Evolutionary conservation across 2,888 invertebrate genomes (phyloP), one percentile per base, ranked within the genome.

Genomic region (Tromatobia lineatoria): DNA sequence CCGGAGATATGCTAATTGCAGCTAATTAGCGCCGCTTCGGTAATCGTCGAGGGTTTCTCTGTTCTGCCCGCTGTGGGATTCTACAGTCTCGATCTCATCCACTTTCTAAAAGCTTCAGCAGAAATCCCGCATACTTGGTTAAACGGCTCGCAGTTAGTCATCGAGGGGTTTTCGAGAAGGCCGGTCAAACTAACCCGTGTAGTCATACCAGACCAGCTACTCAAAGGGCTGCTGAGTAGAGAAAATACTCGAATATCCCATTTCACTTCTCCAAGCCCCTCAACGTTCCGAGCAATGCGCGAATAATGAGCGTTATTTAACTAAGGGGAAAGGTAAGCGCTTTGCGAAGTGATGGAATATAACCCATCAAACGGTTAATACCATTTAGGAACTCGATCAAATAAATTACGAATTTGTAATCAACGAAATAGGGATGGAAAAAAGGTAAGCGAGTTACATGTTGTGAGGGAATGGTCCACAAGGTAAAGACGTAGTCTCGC

Each of bases 21-120:
- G 47, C 52, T 83, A 81, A 85, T 84, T 81, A 81, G 83, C 67
- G 70, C 61, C 69, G 80, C 76, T 83, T 50, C 34, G 80, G 67
- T 73, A 83, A 85, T 84, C 74, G 50, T 64, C 67, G 61, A 80
- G 76, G 75, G 66, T 76, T 61, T 76, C 38, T 3, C 54, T 23
- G 13, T 69, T 50, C 52, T 34, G 45, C 13, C 20, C 25, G 7
- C 47, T 34, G 1, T 20, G 34, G 23, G 50, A n/a, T 50, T 50
- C 50, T 18, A 50, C 59, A 52, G 50, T 23, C 54, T 8, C 42
- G 64, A 42, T 61, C 38, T 80, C 69, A 29, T 75, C 25, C 42
- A 54, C n/a, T 76, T 64, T 67, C 81, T 45, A 20, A 59, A 25
- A 71, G 76, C 64, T 64, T 45, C 23, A 61, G 45, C 13, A 45